Evolutionary conservation across 2,113 vertebrate species (phyloP).

Genomic region (Oryzias javanicus): DNA sequence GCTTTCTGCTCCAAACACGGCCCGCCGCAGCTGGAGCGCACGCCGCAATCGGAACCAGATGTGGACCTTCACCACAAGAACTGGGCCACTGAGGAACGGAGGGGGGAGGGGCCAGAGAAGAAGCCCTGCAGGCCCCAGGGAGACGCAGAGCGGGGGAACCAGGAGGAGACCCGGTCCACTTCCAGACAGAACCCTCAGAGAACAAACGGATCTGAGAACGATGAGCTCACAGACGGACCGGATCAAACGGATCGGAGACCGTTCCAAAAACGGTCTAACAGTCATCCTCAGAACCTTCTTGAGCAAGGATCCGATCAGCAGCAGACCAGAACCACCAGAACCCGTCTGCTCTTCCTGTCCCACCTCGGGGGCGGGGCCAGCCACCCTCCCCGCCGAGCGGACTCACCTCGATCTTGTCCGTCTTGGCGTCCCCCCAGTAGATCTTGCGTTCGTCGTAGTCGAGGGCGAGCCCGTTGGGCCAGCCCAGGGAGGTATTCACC

Average conservation of each 20-base stretch:
- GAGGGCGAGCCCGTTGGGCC: conserved; percentile 94
- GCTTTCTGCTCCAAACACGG: conserved; percentile 81
- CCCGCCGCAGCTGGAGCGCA: conserved; percentile 77
- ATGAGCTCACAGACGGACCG: too few species aligned
- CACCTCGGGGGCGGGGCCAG: too few species aligned
- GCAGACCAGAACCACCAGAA: too few species aligned
- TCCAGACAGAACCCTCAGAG: too few species aligned
- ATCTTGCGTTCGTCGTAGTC: conserved; percentile 90
- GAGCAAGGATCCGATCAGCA: too few species aligned
- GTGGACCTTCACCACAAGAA: conserved; percentile 70
- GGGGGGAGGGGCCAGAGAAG: neutral
- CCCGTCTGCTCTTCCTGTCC: too few species aligned
- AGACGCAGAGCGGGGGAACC: neutral
- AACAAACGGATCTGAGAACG: too few species aligned
- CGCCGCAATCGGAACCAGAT: conserved; percentile 83
- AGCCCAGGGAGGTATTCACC: conserved; percentile 95
- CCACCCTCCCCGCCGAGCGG: neutral
- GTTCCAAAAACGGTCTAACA: too few species aligned
- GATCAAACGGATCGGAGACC: too few species aligned
- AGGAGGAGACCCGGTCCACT: neutral
- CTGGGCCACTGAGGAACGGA: conserved; percentile 37
- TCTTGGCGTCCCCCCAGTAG: conserved; percentile 99
- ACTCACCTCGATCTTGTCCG: conserved; percentile 83
- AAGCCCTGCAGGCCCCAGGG: neutral
- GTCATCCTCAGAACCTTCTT: too few species aligned